Evolutionary conservation across 2,888 invertebrate genomes (phyloP).

Genomic region (Caenorhabditis sulstoni): DNA sequence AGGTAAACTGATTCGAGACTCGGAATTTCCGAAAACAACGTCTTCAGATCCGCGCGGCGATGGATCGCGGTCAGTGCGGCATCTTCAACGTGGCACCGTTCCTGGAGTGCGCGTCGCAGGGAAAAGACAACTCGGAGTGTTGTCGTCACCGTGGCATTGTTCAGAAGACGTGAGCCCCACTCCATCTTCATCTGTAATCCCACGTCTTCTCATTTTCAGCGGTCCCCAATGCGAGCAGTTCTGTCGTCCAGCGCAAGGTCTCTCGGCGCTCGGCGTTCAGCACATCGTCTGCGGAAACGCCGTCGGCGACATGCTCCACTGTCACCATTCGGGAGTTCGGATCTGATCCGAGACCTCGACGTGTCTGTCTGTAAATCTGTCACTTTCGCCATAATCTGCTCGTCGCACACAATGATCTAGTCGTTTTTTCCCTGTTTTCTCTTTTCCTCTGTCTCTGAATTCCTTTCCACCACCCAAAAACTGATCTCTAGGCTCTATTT

Average conservation of each 20-base stretch:
- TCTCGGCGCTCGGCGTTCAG: constrained; percentile 75
- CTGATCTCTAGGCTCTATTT: constrained; percentile 9
- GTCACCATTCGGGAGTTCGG: constrained; percentile 76
- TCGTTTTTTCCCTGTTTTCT: background rate
- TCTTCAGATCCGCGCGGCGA: constrained; percentile 72
- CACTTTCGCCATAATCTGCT: constrained; percentile 1
- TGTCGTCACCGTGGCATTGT: constrained; percentile 72
- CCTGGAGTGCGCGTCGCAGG: constrained; percentile 77
- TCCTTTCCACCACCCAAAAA: too few relatives aligned
- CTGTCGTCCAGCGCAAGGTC: constrained; percentile 71
- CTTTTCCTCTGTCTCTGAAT: too few relatives aligned
- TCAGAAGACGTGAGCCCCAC: constrained; percentile 66
- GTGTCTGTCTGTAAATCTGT: background rate
- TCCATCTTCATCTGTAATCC: background rate
- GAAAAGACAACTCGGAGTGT: constrained; percentile 75
- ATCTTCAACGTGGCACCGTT: constrained; percentile 78
- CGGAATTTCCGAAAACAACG: background rate
- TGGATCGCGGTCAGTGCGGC: constrained; percentile 78
- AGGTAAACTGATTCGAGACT: constrained; percentile 54
- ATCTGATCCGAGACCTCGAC: constrained; percentile 6
- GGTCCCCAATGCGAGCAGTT: constrained; percentile 79
- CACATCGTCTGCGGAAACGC: constrained; percentile 76
- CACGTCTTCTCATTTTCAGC: constrained; percentile 59
- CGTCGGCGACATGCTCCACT: constrained; percentile 76
- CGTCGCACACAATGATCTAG: background rate